Evolutionary conservation across 2,113 vertebrate genomes (phyloP).

Genomic region (Melanocharis versteri): DNA sequence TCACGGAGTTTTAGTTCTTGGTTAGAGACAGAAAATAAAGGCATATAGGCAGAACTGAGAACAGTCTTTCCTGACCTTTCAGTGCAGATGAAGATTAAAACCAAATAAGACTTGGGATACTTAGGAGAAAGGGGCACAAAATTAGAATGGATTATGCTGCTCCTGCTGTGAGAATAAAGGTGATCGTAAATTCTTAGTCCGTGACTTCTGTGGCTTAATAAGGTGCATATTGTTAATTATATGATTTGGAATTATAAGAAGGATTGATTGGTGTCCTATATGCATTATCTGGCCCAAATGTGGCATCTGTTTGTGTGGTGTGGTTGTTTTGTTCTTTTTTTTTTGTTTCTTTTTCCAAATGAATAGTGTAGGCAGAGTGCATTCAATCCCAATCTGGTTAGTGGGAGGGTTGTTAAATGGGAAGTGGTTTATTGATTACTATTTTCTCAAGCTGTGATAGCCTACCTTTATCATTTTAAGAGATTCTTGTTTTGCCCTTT

Average conservation of each 20-base stretch:
- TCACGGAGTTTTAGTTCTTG: background rate
- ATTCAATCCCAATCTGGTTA: background rate
- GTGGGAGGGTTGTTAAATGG: background rate
- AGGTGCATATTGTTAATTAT: background rate
- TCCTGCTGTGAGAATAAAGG: background rate
- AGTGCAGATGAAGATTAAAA: background rate
- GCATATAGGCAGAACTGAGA: background rate
- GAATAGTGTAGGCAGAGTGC: background rate
- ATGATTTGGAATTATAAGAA: background rate
- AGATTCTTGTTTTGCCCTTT: constrained; percentile 33
- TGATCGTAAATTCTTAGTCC: background rate
- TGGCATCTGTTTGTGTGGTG: no score
- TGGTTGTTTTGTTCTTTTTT: accelerated
- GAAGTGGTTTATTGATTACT: constrained; percentile 40
- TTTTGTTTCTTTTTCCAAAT: background rate
- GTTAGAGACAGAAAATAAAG: background rate
- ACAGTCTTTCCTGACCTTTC: background rate
- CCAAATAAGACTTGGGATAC: background rate
- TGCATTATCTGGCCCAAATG: background rate
- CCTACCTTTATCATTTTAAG: constrained; percentile 24
- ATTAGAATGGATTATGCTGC: background rate
- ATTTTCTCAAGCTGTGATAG: background rate
- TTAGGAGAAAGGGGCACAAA: background rate
- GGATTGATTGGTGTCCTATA: background rate
- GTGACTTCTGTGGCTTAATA: background rate